Evolutionary conservation across 2,888 invertebrate genomes (phyloP).

Genomic region (Automeris io): DNA sequence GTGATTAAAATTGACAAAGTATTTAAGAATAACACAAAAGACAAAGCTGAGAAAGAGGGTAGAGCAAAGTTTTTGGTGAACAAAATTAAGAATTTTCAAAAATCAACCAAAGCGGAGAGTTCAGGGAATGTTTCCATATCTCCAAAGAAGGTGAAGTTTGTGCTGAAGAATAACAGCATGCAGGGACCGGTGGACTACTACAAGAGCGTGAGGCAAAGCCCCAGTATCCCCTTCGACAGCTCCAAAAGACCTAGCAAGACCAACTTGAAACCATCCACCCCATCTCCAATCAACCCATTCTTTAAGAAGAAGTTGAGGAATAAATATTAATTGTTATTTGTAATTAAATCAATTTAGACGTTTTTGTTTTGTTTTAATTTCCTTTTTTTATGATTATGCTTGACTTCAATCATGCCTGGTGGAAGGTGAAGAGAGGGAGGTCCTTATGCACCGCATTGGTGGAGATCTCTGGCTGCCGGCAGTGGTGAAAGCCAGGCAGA

Average conservation of each 20-base stretch:
- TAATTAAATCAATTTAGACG: neutral
- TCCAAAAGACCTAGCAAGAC: constrained; percentile 82
- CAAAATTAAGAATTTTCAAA: constrained; percentile 48
- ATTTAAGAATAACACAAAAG: constrained; percentile 11
- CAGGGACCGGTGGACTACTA: constrained; percentile 86
- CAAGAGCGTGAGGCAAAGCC: constrained; percentile 82
- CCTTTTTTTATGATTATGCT: neutral
- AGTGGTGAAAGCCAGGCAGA: no score
- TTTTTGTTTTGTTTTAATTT: neutral
- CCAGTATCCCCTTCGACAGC: constrained; percentile 85
- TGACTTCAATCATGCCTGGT: no score
- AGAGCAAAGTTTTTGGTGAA: constrained; percentile 30
- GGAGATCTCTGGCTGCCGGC: no score
- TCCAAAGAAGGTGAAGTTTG: constrained; percentile 84
- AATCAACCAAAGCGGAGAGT: constrained; percentile 23
- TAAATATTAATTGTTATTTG: constrained; percentile 3
- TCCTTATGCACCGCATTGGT: no score
- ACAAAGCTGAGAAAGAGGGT: constrained; percentile 10
- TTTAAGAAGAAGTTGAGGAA: constrained; percentile 74
- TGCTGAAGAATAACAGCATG: constrained; percentile 81
- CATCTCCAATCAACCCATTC: constrained; percentile 87
- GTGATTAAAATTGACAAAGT: constrained; percentile 11
- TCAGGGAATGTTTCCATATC: constrained; percentile 22
- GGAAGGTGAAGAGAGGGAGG: no score
- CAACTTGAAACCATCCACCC: constrained; percentile 82